phyloP scores from a whole-genome alignment of 2,113 vertebrate genomes.

The Cottus gobio region DNA sequence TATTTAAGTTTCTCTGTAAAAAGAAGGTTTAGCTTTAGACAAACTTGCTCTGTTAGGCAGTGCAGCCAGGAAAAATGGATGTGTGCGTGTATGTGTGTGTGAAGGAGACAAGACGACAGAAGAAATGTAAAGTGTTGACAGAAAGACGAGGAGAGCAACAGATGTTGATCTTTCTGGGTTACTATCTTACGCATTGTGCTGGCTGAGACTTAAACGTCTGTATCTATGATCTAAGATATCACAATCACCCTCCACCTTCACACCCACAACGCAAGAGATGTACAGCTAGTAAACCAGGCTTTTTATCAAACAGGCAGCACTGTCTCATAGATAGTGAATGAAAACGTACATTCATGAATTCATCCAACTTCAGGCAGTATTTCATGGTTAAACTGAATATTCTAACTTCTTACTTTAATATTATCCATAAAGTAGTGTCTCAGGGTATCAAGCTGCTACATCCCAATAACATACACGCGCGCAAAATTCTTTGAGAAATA shows the following conservation, averaged over 20 bases:
- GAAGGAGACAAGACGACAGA: background rate
- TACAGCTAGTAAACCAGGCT: background rate
- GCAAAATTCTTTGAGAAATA: background rate
- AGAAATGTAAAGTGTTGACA: background rate
- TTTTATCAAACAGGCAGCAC: background rate
- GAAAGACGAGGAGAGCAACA: background rate
- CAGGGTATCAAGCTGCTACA: background rate
- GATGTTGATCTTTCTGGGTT: background rate
- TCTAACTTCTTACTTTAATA: background rate
- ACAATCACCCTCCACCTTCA: slow-evolving; percentile 12
- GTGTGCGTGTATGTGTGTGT: background rate
- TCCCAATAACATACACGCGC: background rate
- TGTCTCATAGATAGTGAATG: background rate
- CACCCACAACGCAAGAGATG: background rate
- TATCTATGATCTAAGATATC: slow-evolving; percentile 25
- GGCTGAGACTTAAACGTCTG: slow-evolving; percentile 10
- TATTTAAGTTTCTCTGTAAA: slow-evolving; percentile 5
- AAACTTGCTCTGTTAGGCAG: background rate
- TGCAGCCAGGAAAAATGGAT: slow-evolving; percentile 15
- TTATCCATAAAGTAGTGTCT: background rate
- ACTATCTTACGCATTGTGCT: slow-evolving; percentile 11
- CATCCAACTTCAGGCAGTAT: background rate
- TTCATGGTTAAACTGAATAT: background rate
- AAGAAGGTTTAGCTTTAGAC: slow-evolving; percentile 21
- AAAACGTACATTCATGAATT: slow-evolving; percentile 25